Evolutionary conservation across 64 coral and sea anemone species (phyloP), one percentile per base, ranked within the genome.

Genomic region (Stylophora pistillata): DNA sequence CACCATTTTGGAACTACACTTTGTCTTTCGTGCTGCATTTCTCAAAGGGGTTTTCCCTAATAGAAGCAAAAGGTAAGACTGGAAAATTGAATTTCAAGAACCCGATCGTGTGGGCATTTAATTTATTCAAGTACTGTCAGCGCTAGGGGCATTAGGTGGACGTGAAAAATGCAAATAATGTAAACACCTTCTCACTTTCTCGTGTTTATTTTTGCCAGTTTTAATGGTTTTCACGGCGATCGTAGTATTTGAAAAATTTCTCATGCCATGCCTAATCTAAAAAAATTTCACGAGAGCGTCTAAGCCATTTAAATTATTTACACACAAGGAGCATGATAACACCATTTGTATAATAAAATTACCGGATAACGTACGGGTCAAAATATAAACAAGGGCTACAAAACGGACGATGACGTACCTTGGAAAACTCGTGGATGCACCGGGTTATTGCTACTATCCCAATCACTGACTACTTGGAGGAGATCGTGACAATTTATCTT

Each of bases 401-500:
- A 17, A 27, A 76, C 27, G 74, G 17, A 59, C 75, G 47, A 65
- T 74, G 30, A 88, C 90, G 86, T 81, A 96, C 95, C 74, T 30
- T 82, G 68, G 74, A 90, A 74, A 89, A 56, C 65, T 78, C 64
- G 77, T 28, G 87, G 33, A 23, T 89, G 83, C 55, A 96, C 21
- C 7, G 54, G 60, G 15, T 66, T 82, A 23, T 73, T 96, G 15
- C 72, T 82, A 37, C 57, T 59, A 69, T 79, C 79, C 95, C 91
- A 93, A 6, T 96, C 83, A 31, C 78, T 77, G 58, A 93, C 71
- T 82, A 70, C 93, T n/a, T 80, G 37, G 30, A 93, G 76, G 28
- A 96, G 79, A 84, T 93, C 91, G 47, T 80, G 17, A 78, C 91
- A 87, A 23, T 87, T 87, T 28, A 91, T 91, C 55, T 96, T 93